Evolutionary conservation across 2,888 invertebrate genomes (phyloP), one percentile per base, ranked within the genome.

Genomic region (Biston betularia): DNA sequence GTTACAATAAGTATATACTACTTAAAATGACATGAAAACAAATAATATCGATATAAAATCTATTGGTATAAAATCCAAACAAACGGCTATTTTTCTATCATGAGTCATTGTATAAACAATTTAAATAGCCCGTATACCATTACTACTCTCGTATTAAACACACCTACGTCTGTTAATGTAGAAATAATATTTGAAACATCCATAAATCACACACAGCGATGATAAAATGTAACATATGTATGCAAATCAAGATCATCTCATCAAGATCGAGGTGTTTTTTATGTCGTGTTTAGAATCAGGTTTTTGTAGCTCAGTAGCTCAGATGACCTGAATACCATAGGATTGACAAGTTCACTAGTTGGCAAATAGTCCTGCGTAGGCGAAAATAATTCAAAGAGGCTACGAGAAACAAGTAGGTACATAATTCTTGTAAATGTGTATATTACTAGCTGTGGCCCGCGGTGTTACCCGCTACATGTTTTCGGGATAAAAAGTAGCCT

Each of bases 181-280:
- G n/a, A n/a, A 56, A 53, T 48, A 10, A 58, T 53, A 24, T 57
- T 46, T 38, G 48, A 54, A 60, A 65, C 58, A 54, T 35, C 50
- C 62, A 54, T 61, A 56, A 66, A 71, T 71, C 66, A 69, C 49
- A 57, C n/a, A 53, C 64, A 63, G 24, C 46, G 56, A 59, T 63
- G 63, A 69, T 65, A 65, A 65, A 69, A 64, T 70, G 57, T 68
- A 42, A 60, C 55, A 52, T 61, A 45, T 11, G 34, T 64, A 71
- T 71, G 66, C 46, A 73, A 65, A 67, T 71, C 42, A 15, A 50
- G 63, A 71, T 68, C 64, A 44, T 60, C 65, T 57, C 42, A 49
- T 48, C 52, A 54, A 48, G 46, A 58, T 58, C 48, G 12, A 48
- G 42, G 48, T 48, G 0, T 35, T 45, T 45, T 65, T 33, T 59